Evolutionary conservation across 2,888 invertebrate species (phyloP).

Genomic region (Nemotelus pantherinus): DNA sequence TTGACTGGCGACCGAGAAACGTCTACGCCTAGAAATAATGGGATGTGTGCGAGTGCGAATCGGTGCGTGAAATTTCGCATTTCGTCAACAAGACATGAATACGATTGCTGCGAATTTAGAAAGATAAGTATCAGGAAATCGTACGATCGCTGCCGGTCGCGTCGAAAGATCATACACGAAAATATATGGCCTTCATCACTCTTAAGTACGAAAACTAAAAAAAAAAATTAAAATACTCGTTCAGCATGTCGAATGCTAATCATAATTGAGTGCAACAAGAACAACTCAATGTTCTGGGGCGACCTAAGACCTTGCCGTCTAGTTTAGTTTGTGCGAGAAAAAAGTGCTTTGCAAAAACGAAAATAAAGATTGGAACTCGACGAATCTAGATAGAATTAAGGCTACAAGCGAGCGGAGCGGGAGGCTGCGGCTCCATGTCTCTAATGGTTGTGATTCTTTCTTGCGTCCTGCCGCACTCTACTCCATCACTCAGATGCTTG

Average conservation of each 20-base stretch:
- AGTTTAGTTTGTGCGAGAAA: constrained; percentile 20
- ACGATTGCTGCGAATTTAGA: too few relatives aligned
- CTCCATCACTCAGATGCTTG: background rate
- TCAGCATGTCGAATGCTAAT: constrained; percentile 28
- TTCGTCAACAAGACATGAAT: background rate
- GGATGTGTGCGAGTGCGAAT: background rate
- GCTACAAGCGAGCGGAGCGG: background rate
- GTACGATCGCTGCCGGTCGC: too few relatives aligned
- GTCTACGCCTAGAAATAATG: background rate
- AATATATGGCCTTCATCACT: too few relatives aligned
- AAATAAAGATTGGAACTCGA: background rate
- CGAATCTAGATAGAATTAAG: constrained; percentile 1
- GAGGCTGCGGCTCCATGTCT: background rate
- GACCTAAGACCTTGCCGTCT: constrained; percentile 26
- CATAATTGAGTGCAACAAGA: constrained; percentile 36
- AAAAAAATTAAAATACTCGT: too few relatives aligned
- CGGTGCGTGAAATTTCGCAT: background rate
- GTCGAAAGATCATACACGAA: too few relatives aligned
- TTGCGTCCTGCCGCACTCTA: background rate
- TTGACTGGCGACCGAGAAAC: background rate
- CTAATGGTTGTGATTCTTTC: background rate
- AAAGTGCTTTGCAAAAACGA: constrained; percentile 10
- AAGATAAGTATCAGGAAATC: too few relatives aligned
- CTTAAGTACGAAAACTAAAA: too few relatives aligned
- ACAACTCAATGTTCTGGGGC: constrained; percentile 36